Base-by-base conservation (phyloP, 1,140 invertebrate species). In the Drosophila mauritiana region DNA sequence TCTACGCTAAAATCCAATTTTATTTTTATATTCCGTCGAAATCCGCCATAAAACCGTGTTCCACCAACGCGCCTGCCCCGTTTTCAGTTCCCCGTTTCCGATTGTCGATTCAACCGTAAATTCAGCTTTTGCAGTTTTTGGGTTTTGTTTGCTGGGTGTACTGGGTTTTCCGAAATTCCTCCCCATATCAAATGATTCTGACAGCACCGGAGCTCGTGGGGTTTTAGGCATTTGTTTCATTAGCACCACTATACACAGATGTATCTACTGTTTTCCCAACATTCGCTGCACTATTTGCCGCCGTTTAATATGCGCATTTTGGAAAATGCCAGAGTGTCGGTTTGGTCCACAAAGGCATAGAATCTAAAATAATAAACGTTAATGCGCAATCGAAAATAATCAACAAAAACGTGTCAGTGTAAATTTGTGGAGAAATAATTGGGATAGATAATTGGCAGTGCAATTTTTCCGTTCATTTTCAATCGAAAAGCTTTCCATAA, bases 1-100 rank as follows among this genome's bases (percentile, higher is more conserved):
- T 88, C 74, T 79, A 79, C 76, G 83, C 83, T 80, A 88, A 88
- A 88, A 88, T 88, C 84, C 83, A 88, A 88, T 88, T 88, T 88
- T 84, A 88, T 89, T 88, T 88, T 89, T 86, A 88, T 88, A 88
- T 79, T 59, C 53, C 57, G 74, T 67, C 54, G 78, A 86, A 86
- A 88, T 88, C 69, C 78, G 83, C 82, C 65, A 88, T 86, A 86
- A 86, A 86, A 82, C 75, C 64, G 51, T 51, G 74, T 46, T 57
- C 54, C 63, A 40, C 49, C 43, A 15, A 13, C 48, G 22, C 45
- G 39, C 11, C 4, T 6, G 15, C 20, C 61, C 22, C 13, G 22
- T n/a, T 48, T 27, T 27, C 53, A 31, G 20, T 45, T 27, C 27
- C 70, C 78, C 42, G 12, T 45, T 65, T 65, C 54, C 62, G 51